These are phyloP conservation scores for Pinctada fucata DNA, from an alignment of 2,888 invertebrate species.

Conservation along the genomic window DNA sequence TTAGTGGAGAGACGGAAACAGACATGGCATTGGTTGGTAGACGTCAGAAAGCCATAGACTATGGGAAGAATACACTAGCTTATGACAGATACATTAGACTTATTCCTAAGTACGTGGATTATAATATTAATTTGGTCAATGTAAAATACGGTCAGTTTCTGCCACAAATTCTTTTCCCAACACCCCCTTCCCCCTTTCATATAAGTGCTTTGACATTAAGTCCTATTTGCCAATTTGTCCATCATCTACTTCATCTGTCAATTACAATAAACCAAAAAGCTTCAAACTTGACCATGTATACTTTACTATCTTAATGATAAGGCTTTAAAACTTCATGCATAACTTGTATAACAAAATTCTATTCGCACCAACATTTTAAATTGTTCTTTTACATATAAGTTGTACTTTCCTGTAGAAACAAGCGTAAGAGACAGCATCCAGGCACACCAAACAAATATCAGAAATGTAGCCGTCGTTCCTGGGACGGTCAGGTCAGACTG, in stretches of 20 bases:
- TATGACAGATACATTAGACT: slow-evolving; percentile 86
- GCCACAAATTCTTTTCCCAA: neutral
- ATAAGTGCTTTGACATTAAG: neutral
- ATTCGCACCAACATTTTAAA: no score
- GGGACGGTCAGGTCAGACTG: slow-evolving; percentile 91
- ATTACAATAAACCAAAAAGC: no score
- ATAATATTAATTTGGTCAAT: no score
- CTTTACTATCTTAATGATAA: neutral
- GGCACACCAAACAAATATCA: slow-evolving; percentile 91
- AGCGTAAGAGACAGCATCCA: slow-evolving; percentile 81
- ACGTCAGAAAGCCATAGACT: slow-evolving; percentile 95
- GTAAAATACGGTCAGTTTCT: neutral
- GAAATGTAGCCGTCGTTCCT: slow-evolving; percentile 93
- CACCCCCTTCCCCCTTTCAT: neutral
- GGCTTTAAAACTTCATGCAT: no score
- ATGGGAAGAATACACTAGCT: slow-evolving; percentile 93
- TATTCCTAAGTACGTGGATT: slow-evolving; percentile 82
- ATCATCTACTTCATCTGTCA: no score
- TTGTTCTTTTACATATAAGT: no score
- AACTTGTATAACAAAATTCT: no score
- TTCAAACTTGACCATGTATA: neutral
- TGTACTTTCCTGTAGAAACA: no score
- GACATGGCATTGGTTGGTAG: slow-evolving; percentile 85
- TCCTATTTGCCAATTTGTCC: neutral
- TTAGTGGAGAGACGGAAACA: slow-evolving; percentile 79